These are phyloP conservation scores for Calcarius lapponicus DNA, from an alignment of 2,797 vertebrate species.

Conservation along the genomic window DNA sequence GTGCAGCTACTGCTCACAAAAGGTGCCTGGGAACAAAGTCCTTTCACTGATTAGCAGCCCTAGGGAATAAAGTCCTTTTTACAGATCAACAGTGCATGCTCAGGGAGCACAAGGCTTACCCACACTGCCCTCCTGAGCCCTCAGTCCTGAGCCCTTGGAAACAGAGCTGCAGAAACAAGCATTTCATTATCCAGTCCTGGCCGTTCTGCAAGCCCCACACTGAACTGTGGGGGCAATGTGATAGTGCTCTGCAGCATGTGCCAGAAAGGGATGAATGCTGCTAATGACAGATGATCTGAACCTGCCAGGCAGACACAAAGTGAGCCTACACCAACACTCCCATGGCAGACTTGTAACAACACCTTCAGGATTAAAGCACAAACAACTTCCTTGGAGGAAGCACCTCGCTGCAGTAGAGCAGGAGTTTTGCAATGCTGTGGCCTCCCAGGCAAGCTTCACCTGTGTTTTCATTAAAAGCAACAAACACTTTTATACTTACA, in stretches of 20 bases:
- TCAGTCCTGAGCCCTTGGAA: neutral
- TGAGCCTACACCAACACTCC: neutral
- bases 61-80: slow-evolving; percentile 54
- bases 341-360: neutral
- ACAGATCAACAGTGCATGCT: slow-evolving; percentile 26
- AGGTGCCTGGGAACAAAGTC: slow-evolving; percentile 54
- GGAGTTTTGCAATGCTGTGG: neutral
- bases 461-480: neutral
- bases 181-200: neutral
- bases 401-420: neutral
- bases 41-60: slow-evolving; percentile 50
- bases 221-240: neutral
- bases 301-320: neutral
- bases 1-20: slow-evolving; percentile 15
- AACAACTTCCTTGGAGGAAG: neutral
- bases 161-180: neutral
- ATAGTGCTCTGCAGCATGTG: neutral
- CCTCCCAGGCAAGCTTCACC: neutral
- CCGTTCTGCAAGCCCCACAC: neutral
- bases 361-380: neutral
- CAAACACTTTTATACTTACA: slow-evolving; percentile 77
- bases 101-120: slow-evolving; percentile 19
- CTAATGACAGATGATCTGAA: slow-evolving; percentile 31
- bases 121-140: slow-evolving; percentile 22
- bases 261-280: neutral